These are phyloP conservation scores for Drosophila mayaguana DNA, from an alignment of 2,888 invertebrate species.

Conservation along the genomic window DNA sequence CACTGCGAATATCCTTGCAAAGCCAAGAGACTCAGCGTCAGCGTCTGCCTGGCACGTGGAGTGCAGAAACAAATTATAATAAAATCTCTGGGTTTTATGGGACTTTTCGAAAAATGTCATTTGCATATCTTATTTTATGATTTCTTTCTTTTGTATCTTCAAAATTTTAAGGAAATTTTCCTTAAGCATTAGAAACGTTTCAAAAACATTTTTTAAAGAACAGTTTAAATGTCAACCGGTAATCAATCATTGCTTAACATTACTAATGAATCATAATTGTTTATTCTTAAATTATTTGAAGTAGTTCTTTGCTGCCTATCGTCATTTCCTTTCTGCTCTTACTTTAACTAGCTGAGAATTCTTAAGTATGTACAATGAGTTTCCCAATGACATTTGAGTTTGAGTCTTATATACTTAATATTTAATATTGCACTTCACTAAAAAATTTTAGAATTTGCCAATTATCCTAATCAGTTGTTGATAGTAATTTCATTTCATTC, in stretches of 20 bases:
- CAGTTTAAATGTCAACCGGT: background rate
- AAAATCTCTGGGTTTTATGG: constrained; percentile 75
- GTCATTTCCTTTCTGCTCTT: too few relatives aligned
- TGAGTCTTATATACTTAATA: too few relatives aligned
- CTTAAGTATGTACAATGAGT: too few relatives aligned
- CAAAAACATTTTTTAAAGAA: background rate
- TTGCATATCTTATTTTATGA: constrained; percentile 80
- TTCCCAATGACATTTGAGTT: too few relatives aligned
- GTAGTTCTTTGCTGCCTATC: too few relatives aligned
- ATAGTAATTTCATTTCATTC: too few relatives aligned
- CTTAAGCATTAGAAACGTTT: background rate
- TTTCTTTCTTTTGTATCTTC: constrained; percentile 10
- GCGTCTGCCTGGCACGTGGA: background rate
- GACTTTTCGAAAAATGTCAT: constrained; percentile 68
- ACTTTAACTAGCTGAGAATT: too few relatives aligned
- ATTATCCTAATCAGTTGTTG: too few relatives aligned
- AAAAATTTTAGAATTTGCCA: too few relatives aligned
- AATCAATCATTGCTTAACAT: background rate
- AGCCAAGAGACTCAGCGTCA: background rate
- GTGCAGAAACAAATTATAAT: constrained; percentile 60
- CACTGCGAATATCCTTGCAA: background rate
- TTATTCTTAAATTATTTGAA: background rate
- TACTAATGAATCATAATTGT: background rate
- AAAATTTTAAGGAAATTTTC: background rate
- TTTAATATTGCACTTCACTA: too few relatives aligned